Evolutionary conservation across 2,888 invertebrate genomes (phyloP).

Genomic region (Deroplatys truncata): DNA sequence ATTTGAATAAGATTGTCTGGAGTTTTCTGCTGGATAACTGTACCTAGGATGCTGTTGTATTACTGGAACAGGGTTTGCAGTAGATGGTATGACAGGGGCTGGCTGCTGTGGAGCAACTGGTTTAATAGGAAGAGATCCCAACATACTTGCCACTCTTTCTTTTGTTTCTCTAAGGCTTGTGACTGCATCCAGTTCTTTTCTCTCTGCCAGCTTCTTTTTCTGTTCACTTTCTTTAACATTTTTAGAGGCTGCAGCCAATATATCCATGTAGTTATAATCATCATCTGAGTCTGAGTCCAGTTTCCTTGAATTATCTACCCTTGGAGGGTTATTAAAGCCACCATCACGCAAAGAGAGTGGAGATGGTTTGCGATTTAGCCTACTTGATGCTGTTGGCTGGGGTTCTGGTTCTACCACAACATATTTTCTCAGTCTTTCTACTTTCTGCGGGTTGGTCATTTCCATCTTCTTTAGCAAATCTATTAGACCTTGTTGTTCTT

Average conservation of each 20-base stretch:
- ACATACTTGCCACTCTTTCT: conserved; percentile 58
- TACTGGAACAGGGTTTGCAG: no score
- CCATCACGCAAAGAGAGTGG: conserved; percentile 50
- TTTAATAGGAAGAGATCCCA: conserved; percentile 53
- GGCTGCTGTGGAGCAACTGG: not conserved
- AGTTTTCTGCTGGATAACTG: not conserved
- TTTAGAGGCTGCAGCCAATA: conserved; percentile 69
- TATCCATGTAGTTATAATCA: conserved; percentile 80
- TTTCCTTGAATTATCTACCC: conserved; percentile 52
- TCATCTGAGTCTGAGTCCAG: conserved; percentile 55
- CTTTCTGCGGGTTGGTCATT: conserved; percentile 69
- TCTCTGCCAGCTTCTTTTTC: conserved; percentile 9
- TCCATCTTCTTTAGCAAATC: conserved; percentile 78
- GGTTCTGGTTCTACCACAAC: conserved; percentile 55
- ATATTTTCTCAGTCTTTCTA: conserved; percentile 70
- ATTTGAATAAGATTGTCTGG: not conserved
- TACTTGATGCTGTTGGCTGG: not conserved
- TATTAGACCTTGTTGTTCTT: conserved; percentile 79
- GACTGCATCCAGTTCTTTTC: conserved; percentile 40
- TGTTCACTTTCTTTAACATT: conserved; percentile 57
- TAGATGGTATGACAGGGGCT: no score
- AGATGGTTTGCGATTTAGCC: conserved; percentile 37
- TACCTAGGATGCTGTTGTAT: not conserved
- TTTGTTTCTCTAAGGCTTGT: conserved; percentile 55
- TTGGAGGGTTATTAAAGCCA: conserved; percentile 44